A percentile compares a stretch with the other conserved stretches of the same genome.
Conservation (phyloP, 1,140 invertebrate genomes). For the Adelges cooleyi region DNA sequence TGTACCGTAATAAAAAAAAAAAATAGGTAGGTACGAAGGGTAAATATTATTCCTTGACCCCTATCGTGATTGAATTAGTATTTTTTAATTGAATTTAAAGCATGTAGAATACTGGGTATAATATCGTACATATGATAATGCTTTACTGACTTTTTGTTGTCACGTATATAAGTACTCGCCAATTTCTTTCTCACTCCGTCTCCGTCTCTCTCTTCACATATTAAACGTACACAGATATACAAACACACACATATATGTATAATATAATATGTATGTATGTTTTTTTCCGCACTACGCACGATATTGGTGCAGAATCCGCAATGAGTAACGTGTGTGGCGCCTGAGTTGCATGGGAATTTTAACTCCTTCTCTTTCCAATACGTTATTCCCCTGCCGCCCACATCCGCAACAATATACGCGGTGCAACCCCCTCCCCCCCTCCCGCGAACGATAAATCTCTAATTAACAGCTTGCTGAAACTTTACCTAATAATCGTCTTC, state of each 20-base stretch:
- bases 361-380: neutral
- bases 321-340: conserved; percentile 28
- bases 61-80: conserved; percentile 20
- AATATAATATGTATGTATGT: neutral
- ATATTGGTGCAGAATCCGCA: conserved; percentile 26
- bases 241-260: too few relatives aligned
- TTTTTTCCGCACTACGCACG: conserved; percentile 1
- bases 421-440: too few relatives aligned
- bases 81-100: neutral
- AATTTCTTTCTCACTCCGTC: too few relatives aligned
- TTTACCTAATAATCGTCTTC: too few relatives aligned
- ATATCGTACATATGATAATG: conserved; percentile 9
- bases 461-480: too few relatives aligned
- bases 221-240: too few relatives aligned
- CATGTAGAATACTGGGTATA: neutral
- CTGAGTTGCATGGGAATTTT: conserved; percentile 10
- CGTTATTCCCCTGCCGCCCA: neutral
- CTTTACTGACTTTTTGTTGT: conserved; percentile 13
- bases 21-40: too few relatives aligned
- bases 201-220: too few relatives aligned
- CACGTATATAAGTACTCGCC: neutral
- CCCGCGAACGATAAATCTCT: too few relatives aligned
- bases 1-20: too few relatives aligned
- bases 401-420: too few relatives aligned
- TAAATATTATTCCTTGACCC: conserved; percentile 16